These are phyloP conservation scores for Vanessa tameamea DNA, from an alignment of 1,140 invertebrate genomes.

Conservation along the genomic window DNA sequence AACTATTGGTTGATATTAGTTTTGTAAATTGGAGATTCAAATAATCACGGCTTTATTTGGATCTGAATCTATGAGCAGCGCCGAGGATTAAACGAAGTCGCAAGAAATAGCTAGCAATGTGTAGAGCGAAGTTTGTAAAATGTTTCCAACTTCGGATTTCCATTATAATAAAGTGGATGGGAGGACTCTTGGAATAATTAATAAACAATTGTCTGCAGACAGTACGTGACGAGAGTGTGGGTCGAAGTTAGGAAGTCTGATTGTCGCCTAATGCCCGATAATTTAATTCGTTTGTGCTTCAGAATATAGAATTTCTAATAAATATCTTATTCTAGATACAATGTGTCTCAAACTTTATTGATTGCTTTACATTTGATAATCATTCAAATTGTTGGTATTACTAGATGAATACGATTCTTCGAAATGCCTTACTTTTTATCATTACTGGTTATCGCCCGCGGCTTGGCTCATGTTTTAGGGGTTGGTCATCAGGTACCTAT, in stretches of 20 bases:
- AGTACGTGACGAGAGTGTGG: slow-evolving; percentile 42
- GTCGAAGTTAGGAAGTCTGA: slow-evolving; percentile 30
- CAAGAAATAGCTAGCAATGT: not conserved
- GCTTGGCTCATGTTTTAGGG: too few relatives aligned
- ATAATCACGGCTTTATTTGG: not conserved
- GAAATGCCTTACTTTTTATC: too few relatives aligned
- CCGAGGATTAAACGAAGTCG: not conserved
- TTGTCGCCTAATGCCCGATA: slow-evolving; percentile 27
- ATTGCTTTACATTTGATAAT: too few relatives aligned
- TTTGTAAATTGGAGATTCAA: too few relatives aligned
- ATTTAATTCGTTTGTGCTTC: slow-evolving; percentile 25
- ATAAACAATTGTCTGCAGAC: slow-evolving; percentile 48
- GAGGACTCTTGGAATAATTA: slow-evolving; percentile 47
- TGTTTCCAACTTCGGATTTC: slow-evolving; percentile 39
- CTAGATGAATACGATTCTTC: too few relatives aligned
- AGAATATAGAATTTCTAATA: slow-evolving; percentile 11
- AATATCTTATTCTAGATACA: not conserved
- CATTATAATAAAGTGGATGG: slow-evolving; percentile 39
- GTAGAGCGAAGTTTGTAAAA: slow-evolving; percentile 34
- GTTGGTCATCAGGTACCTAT: too few relatives aligned
- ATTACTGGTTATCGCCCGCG: too few relatives aligned
- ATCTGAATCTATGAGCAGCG: not conserved
- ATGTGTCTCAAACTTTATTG: not conserved
- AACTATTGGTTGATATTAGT: too few relatives aligned
- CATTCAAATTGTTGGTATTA: too few relatives aligned